Conservation (phyloP, 2,888 invertebrate genomes). For the Stenchaetothrips biformis region DNA sequence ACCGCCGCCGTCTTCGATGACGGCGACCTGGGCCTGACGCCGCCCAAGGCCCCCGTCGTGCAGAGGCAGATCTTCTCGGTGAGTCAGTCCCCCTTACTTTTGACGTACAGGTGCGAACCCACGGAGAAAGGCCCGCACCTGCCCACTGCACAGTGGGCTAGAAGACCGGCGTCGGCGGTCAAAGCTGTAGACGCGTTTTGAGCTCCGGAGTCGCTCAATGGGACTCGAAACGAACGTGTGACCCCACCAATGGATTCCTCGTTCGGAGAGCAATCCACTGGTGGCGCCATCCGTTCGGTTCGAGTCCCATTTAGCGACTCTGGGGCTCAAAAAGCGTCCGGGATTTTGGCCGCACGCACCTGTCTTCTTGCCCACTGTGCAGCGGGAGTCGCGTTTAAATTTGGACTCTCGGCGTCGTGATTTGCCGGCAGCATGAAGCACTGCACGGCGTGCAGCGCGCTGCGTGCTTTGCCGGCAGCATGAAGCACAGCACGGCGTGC, state of each 20-base stretch:
- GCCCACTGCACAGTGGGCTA: background rate
- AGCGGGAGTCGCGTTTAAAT: background rate
- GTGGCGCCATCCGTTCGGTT: no score
- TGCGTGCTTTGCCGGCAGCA: background rate
- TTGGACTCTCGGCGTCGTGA: no score
- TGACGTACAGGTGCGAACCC: background rate
- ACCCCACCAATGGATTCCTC: no score
- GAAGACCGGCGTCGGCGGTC: no score
- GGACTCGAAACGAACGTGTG: no score
- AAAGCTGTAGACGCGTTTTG: no score
- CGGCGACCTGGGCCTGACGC: background rate
- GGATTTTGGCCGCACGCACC: no score
- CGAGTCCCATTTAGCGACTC: no score
- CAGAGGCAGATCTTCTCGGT: slow-evolving; percentile 19
- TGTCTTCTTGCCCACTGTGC: no score
- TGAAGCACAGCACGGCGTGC: background rate
- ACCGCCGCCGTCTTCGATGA: slow-evolving; percentile 10
- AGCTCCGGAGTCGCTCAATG: no score
- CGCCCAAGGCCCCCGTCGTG: slow-evolving; percentile 19
- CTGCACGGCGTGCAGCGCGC: background rate
- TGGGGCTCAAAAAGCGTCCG: no score
- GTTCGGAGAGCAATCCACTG: no score
- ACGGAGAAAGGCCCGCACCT: background rate
- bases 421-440: background rate
- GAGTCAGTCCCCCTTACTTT: background rate